Base-by-base conservation (phyloP, 2,888 invertebrate species). In the Aspidiotus rigidus region DNA sequence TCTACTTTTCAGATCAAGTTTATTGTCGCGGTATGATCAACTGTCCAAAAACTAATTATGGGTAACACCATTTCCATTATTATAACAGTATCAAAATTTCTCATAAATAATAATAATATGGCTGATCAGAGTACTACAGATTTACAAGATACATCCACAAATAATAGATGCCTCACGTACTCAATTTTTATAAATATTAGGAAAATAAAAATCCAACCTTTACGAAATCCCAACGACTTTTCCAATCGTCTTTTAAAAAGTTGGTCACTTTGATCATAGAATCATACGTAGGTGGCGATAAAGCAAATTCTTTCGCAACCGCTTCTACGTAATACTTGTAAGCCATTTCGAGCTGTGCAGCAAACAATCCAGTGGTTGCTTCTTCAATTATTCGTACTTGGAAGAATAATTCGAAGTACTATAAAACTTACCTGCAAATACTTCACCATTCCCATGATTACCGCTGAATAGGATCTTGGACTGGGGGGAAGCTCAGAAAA, bases 371-470 rank as follows among this genome's bases (percentile, higher is more conserved):
- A n/a, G n/a, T 7, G n/a, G n/a, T n/a, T n/a, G 17, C 41, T 60
- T 60, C 10, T 13, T 40, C 11, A 6, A 49, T 15, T 3, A 0
- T n/a, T 8, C 5, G 28, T 28, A 28, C 5, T 28, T 28, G 28
- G 1, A 28, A 28, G 28, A 28, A 28, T 1, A 28, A 28, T 28
- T 28, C 28, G 28, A 28, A 28, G 28, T 28, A 28, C 28, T 3
- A 5, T 28, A 28, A 28, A 28, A 28, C 28, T 28, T 57, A 84
- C 83, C 81, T 85, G 76, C 74, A 80, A 83, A 78, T 85, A 87
- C 78, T 90, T 92, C 3, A 86, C 83, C 85, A 89, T 87, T 62
- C 93, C 94, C 76, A 87, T 85, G 71, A 95, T 89, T 62, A 94
- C 79, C 2, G 89, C 82, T 73, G 87, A 88, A 75, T 90, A 91